These are phyloP conservation scores for Linnaemya tessellans DNA, from an alignment of 2,888 invertebrate genomes.

Conservation along the genomic window DNA sequence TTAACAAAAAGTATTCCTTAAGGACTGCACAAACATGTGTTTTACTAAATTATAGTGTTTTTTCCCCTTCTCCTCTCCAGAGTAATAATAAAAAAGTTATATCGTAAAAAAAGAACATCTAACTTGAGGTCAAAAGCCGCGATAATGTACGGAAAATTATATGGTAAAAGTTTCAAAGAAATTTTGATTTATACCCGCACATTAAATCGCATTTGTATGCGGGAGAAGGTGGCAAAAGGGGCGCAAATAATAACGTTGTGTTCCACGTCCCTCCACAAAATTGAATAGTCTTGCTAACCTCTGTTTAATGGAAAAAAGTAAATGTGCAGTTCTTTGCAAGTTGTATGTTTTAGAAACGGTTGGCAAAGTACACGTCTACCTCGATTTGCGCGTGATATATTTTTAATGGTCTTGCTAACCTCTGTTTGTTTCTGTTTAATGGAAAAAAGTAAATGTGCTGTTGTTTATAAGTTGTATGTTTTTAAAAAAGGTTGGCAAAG, in stretches of 20 bases:
- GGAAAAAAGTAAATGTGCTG: background rate
- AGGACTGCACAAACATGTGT: background rate
- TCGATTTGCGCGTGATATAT: background rate
- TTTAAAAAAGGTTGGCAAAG: background rate
- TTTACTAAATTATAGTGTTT: conserved; percentile 28
- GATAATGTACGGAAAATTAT: conserved; percentile 53
- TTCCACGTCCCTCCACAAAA: too few species aligned
- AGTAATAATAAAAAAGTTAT: conserved; percentile 7
- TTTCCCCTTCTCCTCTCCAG: background rate
- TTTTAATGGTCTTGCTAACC: background rate
- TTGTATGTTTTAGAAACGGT: background rate
- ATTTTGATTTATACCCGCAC: conserved; percentile 5
- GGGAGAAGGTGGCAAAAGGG: background rate
- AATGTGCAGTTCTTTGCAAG: background rate
- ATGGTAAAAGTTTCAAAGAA: conserved; percentile 3
- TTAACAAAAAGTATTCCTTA: background rate
- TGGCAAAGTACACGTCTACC: background rate
- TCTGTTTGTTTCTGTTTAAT: too few species aligned
- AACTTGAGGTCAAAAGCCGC: conserved; percentile 51
- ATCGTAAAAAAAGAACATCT: conserved; percentile 5
- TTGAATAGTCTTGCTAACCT: background rate
- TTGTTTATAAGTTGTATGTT: background rate
- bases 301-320: background rate
- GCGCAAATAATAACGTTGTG: background rate
- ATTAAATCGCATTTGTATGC: background rate